Base-by-base conservation (phyloP, 2,113 vertebrate species). In the Peromyscus leucopus region DNA sequence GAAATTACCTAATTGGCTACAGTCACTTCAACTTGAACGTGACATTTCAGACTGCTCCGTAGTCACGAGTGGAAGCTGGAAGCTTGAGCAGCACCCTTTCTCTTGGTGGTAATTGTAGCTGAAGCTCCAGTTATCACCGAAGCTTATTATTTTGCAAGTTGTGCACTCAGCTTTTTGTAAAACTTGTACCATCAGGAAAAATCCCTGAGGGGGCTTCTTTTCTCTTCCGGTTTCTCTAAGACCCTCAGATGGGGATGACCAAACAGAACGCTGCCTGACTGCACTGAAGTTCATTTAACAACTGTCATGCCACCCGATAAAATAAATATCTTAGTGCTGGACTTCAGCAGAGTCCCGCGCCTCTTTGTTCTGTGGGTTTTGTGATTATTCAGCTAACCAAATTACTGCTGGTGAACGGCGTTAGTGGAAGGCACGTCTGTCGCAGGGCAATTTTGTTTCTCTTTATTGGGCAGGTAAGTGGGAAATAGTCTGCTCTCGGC, bases 131-230 rank as follows among this genome's bases (percentile, higher is more conserved):
- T 96, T 96, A 97, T 95, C 97, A 87, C 93, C 0, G 1, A 95
- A 96, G 95, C 96, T 98, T 97, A 98, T 97, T 98, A 98, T 97
- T 97, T 97, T 96, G 95, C 94, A 98, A 97, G 95, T 93, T 97
- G 97, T 97, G 79, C 83, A 96, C 89, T 98, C 98, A 98, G 98
- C 97, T 98, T 93, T 97, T 97, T 97, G 89, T 93, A 93, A 97
- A 97, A 98, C 94, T 76, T 95, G 96, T 95, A 84, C 91, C 71
- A 74, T 96, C 95, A 96, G 94, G 94, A 96, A 97, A 97, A 98
- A 97, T 96, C 91, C 93, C 95, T 57, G 48, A 96, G 74, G 89
- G 94, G 57, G 63, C 89, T 97, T 89, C 94, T 96, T 96, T 96
- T 96, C 95, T 96, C 80, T 87, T 72, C 88, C 69, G 17, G 17